These are phyloP conservation scores for Hydropsyche betteni DNA, from an alignment of 2,888 invertebrate species.

Conservation along the genomic window DNA sequence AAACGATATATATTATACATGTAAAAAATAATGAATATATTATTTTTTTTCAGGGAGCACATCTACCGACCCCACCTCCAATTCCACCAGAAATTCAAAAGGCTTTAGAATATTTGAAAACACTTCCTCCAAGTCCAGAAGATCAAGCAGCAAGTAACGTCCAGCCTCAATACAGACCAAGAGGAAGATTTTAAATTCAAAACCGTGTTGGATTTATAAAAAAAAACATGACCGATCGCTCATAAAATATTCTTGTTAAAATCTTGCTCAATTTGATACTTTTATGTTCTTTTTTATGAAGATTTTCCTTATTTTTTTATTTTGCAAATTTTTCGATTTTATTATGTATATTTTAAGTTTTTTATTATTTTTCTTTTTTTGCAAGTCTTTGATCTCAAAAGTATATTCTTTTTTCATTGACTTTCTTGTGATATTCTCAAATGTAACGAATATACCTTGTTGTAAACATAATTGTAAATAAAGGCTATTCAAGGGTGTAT, in stretches of 20 bases:
- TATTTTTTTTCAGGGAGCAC: slow-evolving; percentile 67
- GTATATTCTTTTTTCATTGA: no score
- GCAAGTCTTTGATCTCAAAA: no score
- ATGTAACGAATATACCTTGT: not conserved
- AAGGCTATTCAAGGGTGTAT: no score
- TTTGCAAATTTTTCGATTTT: not conserved
- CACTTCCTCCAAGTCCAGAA: slow-evolving; percentile 64
- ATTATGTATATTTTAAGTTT: not conserved
- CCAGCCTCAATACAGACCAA: slow-evolving; percentile 58
- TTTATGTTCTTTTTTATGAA: no score
- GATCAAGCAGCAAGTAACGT: slow-evolving; percentile 57
- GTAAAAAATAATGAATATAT: not conserved
- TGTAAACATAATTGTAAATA: no score
- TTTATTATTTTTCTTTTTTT: slow-evolving; percentile 1
- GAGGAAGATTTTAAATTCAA: slow-evolving; percentile 54
- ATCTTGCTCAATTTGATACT: no score
- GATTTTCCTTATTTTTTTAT: no score
- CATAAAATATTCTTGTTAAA: not conserved
- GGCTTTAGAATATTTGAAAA: slow-evolving; percentile 71
- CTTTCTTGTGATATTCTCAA: slow-evolving; percentile 20
- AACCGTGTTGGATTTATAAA: slow-evolving; percentile 34
- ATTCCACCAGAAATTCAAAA: slow-evolving; percentile 78
- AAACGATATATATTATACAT: no score
- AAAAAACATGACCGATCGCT: not conserved
- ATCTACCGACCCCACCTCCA: slow-evolving; percentile 84